These are phyloP conservation scores for Tricholauxania praeusta DNA, from an alignment of 2,888 invertebrate genomes.

Conservation along the genomic window DNA sequence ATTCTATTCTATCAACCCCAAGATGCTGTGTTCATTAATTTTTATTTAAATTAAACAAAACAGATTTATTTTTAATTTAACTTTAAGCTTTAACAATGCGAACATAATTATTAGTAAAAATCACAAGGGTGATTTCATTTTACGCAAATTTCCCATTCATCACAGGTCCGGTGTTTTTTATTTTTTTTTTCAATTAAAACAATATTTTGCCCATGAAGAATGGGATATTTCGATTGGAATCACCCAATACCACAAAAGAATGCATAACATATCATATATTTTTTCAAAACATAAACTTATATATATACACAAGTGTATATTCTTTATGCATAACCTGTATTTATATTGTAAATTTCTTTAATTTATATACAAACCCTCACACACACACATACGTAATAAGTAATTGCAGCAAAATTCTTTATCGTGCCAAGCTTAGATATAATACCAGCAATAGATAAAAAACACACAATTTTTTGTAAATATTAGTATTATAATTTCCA, in stretches of 20 bases:
- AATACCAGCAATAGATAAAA: slow-evolving; percentile 18
- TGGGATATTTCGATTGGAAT: too few relatives aligned
- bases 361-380: background rate
- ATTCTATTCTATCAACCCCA: slow-evolving; percentile 64
- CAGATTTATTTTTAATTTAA: too few relatives aligned
- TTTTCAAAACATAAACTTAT: background rate
- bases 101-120: too few relatives aligned
- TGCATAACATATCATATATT: background rate
- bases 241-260: background rate
- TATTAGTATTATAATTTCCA: slow-evolving; percentile 15
- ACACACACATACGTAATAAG: slow-evolving; percentile 8
- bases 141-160: too few relatives aligned
- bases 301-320: background rate
- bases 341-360: too few relatives aligned
- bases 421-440: slow-evolving; percentile 22
- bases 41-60: slow-evolving; percentile 36
- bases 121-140: too few relatives aligned
- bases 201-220: too few relatives aligned
- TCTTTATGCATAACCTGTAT: too few relatives aligned
- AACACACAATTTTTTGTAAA: slow-evolving; percentile 36
- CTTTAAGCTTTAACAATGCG: too few relatives aligned
- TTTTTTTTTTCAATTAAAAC: too few relatives aligned
- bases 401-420: slow-evolving; percentile 19
- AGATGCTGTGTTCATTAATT: slow-evolving; percentile 67
- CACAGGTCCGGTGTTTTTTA: too few relatives aligned